Conservation (phyloP, 2,888 invertebrate species). For the Xylophagus ater region DNA sequence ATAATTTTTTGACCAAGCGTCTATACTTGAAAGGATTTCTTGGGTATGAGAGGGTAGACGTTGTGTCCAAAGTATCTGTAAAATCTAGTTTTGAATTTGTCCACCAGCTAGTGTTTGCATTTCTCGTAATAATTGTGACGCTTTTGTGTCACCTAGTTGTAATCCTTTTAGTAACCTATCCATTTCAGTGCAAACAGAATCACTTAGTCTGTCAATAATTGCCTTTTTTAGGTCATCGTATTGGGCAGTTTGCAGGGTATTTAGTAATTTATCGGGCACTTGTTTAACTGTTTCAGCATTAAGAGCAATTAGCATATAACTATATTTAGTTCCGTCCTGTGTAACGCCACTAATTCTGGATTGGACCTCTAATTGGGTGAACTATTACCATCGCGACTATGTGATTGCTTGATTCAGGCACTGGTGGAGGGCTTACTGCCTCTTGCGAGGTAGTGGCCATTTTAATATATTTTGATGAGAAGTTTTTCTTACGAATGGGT, state of each 20-base stretch:
- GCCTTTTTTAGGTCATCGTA: background rate
- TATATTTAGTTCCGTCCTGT: background rate
- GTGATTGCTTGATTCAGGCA: no score
- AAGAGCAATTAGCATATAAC: background rate
- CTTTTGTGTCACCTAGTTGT: background rate
- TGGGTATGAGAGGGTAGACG: no score
- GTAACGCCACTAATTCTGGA: background rate
- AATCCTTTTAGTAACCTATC: background rate
- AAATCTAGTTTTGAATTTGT: no score
- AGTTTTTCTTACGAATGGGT: no score
- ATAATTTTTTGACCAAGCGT: background rate
- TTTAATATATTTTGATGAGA: no score
- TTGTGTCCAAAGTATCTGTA: no score
- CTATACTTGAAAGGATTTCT: no score
- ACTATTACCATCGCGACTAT: no score
- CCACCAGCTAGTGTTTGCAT: background rate
- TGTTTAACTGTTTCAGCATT: background rate
- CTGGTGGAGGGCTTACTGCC: no score
- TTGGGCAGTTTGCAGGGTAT: background rate
- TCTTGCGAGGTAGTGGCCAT: no score
- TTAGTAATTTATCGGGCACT: background rate
- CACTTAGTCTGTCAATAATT: background rate
- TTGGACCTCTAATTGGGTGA: slow-evolving; percentile 1
- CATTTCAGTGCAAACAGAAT: background rate
- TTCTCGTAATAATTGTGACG: background rate